Conservation (phyloP, 2,113 vertebrate species). For the Urocolius indicus region DNA sequence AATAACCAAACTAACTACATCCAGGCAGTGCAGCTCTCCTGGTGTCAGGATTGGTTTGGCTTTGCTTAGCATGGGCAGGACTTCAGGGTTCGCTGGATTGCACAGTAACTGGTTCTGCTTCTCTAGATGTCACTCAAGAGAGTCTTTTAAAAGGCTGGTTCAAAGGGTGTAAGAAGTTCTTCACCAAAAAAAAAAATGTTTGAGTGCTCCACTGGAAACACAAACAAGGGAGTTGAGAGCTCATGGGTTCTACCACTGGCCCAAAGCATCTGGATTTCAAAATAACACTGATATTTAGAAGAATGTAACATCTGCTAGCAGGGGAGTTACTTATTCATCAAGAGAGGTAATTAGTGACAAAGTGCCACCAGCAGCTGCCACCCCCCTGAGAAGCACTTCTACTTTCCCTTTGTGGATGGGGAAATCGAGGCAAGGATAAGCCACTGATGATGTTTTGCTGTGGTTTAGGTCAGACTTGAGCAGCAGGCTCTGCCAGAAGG, state of each 20-base stretch:
- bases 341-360: background rate
- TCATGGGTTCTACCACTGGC: background rate
- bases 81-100: background rate
- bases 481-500: fast-evolving
- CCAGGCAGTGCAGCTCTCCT: background rate
- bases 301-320: background rate
- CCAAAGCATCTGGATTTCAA: background rate
- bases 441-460: background rate
- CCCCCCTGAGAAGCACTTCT: background rate
- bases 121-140: background rate
- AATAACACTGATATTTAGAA: background rate
- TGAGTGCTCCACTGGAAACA: background rate
- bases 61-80: background rate
- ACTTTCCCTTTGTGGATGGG: background rate
- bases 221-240: background rate
- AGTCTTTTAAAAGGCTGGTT: background rate
- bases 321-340: background rate
- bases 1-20: background rate
- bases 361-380: background rate
- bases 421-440: background rate
- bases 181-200: background rate
- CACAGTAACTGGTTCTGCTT: background rate
- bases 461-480: background rate
- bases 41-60: background rate
- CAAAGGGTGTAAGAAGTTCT: background rate